Evolutionary conservation across 2,888 invertebrate species (phyloP), one percentile per base, ranked within the genome.

Genomic region (Diadegma fenestrale): DNA sequence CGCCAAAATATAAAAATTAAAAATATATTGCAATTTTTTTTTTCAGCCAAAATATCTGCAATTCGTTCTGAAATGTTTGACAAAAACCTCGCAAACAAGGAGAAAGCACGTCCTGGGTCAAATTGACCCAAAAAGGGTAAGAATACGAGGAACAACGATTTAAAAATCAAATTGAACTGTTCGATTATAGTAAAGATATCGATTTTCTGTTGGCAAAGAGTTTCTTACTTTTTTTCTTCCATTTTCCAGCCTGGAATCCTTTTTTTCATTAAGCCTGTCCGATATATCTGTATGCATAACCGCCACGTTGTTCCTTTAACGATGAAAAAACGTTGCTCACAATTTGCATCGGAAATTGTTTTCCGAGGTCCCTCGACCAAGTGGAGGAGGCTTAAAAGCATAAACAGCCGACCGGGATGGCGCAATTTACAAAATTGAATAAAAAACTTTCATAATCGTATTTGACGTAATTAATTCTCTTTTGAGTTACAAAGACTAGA

Each of bases 301-400:
- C 14, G 37, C 43, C 14, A 26, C 22, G 30, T 14, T 43, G 41
- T 12, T 61, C 14, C 4, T 30, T 17, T 26, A 14, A 17, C 4
- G 19, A 12, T 58, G 58, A 19, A 30, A 45, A 30, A 75, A 75
- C 26, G 45, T 45, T 45, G 61, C 45, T 30, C 30, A 30, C 61
- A 45, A 75, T 63, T 75, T 63, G 30, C 63, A 61, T 75, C 12
- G 45, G 63, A 63, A 63, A 75, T 75, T 61, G 63, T 75, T 75
- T 75, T 63, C 63, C 73, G 33, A 19, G 30, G 10, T 75, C 41
- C 43, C 58, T 26, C 73, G 73, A 43, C 43, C 8, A 30, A 41
- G 43, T 43, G n/a, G 73, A 43, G 10, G 73, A 61, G 30, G n/a
- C 43, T 73, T 63, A 48, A 63, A 75, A 63, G 45, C 75, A 30